Percentiles rank a stretch among this genome's conserved stretches.
Conservation (phyloP, 2,888 invertebrate genomes). For the Rhaphigaster nebulosa region DNA sequence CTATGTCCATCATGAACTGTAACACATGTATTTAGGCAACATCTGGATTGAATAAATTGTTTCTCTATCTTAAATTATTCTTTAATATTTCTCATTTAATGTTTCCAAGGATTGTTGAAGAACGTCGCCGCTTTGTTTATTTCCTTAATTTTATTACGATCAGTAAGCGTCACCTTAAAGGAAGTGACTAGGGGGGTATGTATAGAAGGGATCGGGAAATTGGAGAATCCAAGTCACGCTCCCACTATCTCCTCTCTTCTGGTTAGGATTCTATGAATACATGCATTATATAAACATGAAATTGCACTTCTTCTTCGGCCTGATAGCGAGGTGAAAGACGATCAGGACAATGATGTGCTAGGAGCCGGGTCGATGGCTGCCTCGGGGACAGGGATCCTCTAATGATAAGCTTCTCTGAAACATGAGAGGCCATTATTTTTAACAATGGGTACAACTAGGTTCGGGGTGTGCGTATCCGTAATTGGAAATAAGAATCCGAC, state of each 20-base stretch:
- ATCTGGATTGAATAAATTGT: no score
- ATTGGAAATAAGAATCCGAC: constrained; percentile 13
- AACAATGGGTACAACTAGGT: constrained; percentile 10
- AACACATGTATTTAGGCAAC: no score
- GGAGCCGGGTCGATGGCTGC: background rate
- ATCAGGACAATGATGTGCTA: background rate
- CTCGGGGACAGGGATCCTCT: background rate
- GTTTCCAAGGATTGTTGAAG: no score
- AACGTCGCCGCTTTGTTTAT: no score
- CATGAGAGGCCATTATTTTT: constrained; percentile 32
- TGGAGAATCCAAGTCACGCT: background rate
- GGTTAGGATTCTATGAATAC: constrained; percentile 32
- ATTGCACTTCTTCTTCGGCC: background rate
- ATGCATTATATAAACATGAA: constrained; percentile 35
- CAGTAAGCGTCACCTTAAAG: background rate
- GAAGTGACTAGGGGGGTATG: background rate
- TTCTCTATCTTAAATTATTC: no score
- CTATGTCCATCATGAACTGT: no score
- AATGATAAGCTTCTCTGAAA: constrained; percentile 35
- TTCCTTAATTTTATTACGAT: no score
- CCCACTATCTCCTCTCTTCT: background rate
- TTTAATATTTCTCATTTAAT: no score
- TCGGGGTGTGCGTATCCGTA: constrained; percentile 18
- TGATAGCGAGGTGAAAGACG: background rate
- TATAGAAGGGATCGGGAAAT: background rate